Percentiles rank a stretch among this genome's conserved stretches.
Conservation (phyloP, 2,113 vertebrate genomes). For the Syngnathoides biaculeatus region DNA sequence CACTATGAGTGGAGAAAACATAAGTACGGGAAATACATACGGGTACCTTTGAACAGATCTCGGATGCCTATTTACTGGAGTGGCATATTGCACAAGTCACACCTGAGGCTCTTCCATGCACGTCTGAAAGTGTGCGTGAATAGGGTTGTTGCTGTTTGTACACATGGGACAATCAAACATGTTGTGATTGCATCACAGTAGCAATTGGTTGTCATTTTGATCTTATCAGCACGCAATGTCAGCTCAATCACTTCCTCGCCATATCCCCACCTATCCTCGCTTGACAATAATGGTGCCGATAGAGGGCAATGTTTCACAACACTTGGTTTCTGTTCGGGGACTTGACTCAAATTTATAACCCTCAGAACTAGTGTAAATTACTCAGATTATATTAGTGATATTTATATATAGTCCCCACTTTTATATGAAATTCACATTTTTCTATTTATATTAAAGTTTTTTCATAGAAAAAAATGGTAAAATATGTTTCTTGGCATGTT, state of each 20-base stretch:
- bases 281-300: constrained; percentile 32
- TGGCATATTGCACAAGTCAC: constrained; percentile 47
- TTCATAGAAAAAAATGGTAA: neutral
- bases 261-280: too few relatives aligned
- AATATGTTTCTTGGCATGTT: neutral
- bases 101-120: constrained; percentile 45
- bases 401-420: neutral
- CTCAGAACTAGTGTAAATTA: too few relatives aligned
- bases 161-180: constrained; percentile 40
- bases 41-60: constrained; percentile 16
- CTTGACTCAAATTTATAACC: neutral
- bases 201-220: constrained; percentile 66
- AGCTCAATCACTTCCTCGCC: constrained; percentile 2
- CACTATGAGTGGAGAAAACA: neutral
- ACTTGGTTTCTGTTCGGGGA: constrained; percentile 21
- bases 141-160: constrained; percentile 2
- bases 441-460: neutral
- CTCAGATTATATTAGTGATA: neutral
- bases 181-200: constrained; percentile 53
- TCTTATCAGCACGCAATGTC: constrained; percentile 61
- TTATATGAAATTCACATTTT: neutral
- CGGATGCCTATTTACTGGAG: constrained; percentile 53
- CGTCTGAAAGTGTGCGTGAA: constrained; percentile 4
- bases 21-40: constrained; percentile 1
- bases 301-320: constrained; percentile 68